A percentile compares a stretch with the other conserved stretches of the same genome.
phyloP scores from a whole-genome alignment of 2,888 invertebrate species.

The Augiades crinisus region DNA sequence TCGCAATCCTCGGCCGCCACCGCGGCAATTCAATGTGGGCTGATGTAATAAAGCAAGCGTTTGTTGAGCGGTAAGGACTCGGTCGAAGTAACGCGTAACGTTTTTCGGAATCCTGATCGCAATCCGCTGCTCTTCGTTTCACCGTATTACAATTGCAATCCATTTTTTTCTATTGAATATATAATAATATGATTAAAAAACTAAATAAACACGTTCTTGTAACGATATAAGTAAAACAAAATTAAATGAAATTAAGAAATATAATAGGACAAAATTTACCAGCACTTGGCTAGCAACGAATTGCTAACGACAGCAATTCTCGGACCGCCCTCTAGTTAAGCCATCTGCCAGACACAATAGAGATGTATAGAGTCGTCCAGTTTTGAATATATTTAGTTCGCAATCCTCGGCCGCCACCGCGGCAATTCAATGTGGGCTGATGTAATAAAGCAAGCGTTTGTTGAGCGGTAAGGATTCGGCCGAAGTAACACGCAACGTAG shows the following conservation, averaged over 20 bases:
- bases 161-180: no score
- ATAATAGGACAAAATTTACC: no score
- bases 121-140: no score
- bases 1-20: conserved; percentile 30
- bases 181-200: no score
- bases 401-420: not conserved
- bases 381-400: conserved; percentile 8
- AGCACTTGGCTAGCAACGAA: no score
- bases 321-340: not conserved
- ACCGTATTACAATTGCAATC: no score
- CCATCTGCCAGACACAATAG: not conserved
- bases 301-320: no score
- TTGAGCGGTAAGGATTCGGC: not conserved
- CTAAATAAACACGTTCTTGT: no score
- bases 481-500: not conserved
- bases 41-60: conserved; percentile 5
- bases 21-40: conserved; percentile 19
- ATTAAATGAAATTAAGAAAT: no score
- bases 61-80: not conserved
- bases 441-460: conserved; percentile 1
- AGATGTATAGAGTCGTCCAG: conserved; percentile 1
- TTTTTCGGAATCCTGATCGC: not conserved
- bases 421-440: conserved; percentile 7
- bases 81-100: conserved; percentile 1
- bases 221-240: no score